phyloP scores from a whole-genome alignment of 2,113 vertebrate genomes.

The Spermophilus dauricus region DNA sequence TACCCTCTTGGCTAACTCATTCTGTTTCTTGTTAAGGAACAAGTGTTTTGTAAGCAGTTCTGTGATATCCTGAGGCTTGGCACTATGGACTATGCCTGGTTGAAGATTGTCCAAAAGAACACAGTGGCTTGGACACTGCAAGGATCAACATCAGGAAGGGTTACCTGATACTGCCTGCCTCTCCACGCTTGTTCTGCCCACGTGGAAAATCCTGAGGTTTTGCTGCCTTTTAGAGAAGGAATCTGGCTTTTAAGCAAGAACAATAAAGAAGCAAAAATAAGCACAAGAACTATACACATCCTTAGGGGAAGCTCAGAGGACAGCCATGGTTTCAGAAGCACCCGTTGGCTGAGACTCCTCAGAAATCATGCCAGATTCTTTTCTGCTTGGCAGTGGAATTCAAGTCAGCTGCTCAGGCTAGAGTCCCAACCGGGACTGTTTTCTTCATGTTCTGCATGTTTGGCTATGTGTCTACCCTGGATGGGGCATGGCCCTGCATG shows the following conservation, averaged over 20 bases:
- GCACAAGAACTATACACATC: not conserved
- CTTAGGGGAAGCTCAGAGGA: not conserved
- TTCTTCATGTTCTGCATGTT: not conserved
- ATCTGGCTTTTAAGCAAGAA: conserved; percentile 10
- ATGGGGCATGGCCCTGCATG: not conserved
- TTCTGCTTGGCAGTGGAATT: not conserved
- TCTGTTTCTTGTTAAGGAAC: not conserved
- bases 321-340: not conserved
- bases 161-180: conserved; percentile 54
- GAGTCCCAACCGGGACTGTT: not conserved
- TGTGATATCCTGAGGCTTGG: conserved; percentile 77
- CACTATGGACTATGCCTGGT: not conserved
- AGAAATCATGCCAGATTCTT: not conserved
- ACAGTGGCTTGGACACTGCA: conserved; percentile 57
- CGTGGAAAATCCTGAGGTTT: not conserved
- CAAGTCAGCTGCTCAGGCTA: conserved; percentile 23
- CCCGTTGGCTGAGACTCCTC: not conserved
- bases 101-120: conserved; percentile 70
- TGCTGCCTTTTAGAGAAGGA: not conserved
- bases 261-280: not conserved
- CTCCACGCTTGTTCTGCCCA: not conserved
- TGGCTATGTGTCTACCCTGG: not conserved
- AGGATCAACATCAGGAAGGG: conserved; percentile 30
- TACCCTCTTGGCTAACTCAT: conserved; percentile 2
- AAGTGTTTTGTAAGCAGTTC: conserved; percentile 44